These are phyloP conservation scores for Bubo scandiacus DNA, from an alignment of 2,113 vertebrate genomes.

Conservation along the genomic window DNA sequence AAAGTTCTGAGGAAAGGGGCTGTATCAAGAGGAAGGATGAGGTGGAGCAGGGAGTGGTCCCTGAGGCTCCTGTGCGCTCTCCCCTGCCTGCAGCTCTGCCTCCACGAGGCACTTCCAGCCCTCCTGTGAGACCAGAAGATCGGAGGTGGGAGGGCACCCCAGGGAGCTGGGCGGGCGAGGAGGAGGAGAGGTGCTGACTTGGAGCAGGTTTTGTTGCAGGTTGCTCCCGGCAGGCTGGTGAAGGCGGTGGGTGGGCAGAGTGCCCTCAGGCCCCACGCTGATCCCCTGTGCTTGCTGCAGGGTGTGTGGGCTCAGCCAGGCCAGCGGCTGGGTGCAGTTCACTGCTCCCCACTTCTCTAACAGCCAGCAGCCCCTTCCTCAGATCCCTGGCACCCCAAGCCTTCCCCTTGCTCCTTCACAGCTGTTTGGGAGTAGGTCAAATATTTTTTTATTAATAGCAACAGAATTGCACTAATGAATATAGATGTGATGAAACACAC, in stretches of 20 bases:
- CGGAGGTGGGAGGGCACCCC: not conserved
- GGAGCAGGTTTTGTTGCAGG: not conserved
- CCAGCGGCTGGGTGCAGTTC: not conserved
- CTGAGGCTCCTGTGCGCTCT: not conserved
- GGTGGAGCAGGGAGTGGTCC: not conserved
- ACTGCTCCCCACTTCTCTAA: not conserved
- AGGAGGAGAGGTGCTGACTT: not conserved
- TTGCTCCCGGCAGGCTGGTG: not conserved
- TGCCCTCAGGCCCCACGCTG: rapidly evolving
- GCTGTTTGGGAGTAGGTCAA: not conserved
- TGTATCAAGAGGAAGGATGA: not conserved
- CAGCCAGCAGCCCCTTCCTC: not conserved
- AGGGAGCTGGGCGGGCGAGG: not conserved
- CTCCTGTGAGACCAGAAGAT: not conserved
- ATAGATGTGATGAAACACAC: not conserved
- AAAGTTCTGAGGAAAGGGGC: not conserved
- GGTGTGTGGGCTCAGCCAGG: not conserved
- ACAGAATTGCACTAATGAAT: not conserved
- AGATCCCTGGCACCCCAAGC: not conserved
- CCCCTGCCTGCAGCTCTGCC: not conserved
- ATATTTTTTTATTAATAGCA: not conserved
- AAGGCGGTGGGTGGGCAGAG: not conserved
- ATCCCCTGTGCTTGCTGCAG: not conserved
- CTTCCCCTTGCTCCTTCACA: not conserved
- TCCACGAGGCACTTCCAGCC: not conserved